Conservation (phyloP, 2,888 invertebrate genomes). For the Ochropacha duplaris region DNA sequence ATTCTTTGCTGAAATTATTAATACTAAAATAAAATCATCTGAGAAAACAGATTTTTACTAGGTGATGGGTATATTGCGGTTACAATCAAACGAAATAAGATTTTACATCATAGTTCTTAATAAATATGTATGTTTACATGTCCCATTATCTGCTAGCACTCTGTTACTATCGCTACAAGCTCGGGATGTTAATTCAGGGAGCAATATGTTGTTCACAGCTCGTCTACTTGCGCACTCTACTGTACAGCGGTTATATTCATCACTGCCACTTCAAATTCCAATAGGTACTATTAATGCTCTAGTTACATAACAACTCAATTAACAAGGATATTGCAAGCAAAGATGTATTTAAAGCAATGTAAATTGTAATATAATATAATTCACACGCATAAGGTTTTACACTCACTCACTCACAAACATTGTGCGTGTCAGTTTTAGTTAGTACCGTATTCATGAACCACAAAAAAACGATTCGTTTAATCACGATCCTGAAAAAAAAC, state of each 20-base stretch:
- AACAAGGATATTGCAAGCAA: background rate
- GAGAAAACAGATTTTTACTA: background rate
- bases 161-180: constrained; percentile 17
- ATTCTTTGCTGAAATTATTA: constrained; percentile 29
- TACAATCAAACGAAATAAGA: constrained; percentile 21
- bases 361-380: no score
- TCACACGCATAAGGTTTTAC: no score
- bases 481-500: no score
- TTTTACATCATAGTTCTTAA: background rate
- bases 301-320: background rate
- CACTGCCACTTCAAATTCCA: constrained; percentile 34
- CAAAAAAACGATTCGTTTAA: no score
- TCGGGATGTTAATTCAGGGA: constrained; percentile 22
- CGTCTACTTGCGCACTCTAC: constrained; percentile 33
- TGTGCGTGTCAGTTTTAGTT: no score
- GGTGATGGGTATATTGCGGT: constrained; percentile 20
- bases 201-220: constrained; percentile 51
- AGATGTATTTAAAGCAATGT: background rate
- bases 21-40: constrained; percentile 18
- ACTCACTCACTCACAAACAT: no score
- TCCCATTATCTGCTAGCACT: background rate
- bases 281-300: background rate
- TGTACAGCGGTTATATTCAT: constrained; percentile 34
- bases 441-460: no score
- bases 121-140: no score